Percentiles rank a stretch among this genome's conserved stretches.
phyloP scores from a whole-genome alignment of 2,113 vertebrate genomes.

The Diadophis punctatus region DNA sequence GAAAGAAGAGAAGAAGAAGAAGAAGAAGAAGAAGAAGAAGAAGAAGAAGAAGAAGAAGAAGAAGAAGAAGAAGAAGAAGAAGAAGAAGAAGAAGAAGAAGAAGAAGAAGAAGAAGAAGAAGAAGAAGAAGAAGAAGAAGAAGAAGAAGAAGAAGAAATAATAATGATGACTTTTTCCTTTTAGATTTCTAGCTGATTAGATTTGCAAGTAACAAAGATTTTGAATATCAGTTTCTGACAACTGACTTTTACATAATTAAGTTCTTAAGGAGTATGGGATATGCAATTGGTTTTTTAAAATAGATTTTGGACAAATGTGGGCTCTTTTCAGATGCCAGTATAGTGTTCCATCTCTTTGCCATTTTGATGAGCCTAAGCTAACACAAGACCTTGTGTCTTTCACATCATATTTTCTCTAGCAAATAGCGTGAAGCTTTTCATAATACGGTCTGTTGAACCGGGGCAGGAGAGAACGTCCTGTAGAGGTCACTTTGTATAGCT shows the following conservation, averaged over 20 bases:
- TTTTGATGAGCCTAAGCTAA: neutral
- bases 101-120: no score
- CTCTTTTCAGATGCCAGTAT: neutral
- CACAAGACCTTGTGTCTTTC: neutral
- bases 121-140: no score
- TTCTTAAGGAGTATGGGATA: neutral
- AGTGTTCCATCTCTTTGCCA: neutral
- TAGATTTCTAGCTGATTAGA: neutral
- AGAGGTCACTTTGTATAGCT: neutral
- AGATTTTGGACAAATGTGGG: neutral
- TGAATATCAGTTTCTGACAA: neutral
- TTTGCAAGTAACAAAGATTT: neutral
- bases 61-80: no score
- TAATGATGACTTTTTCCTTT: no score
- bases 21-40: no score
- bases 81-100: no score
- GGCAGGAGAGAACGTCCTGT: neutral
- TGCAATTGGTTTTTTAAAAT: neutral
- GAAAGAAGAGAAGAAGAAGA: accelerated
- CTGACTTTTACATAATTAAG: neutral
- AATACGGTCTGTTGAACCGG: neutral
- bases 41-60: no score
- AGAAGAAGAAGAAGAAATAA: no score
- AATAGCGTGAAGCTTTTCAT: neutral
- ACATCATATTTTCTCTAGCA: neutral